Evolutionary conservation across 2,113 vertebrate species (phyloP).

Genomic region (Embiotoca jacksoni): DNA sequence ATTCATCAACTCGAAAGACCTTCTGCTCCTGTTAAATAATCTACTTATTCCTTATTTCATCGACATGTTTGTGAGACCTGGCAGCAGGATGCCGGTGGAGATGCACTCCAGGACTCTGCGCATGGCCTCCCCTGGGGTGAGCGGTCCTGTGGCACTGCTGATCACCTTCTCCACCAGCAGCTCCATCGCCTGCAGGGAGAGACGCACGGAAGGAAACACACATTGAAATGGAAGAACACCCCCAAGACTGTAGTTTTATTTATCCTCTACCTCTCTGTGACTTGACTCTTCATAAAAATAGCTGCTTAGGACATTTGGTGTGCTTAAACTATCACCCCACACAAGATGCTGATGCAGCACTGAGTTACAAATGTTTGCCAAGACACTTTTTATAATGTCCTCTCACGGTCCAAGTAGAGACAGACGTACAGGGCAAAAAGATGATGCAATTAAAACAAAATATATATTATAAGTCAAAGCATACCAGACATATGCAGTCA

Average conservation of each 20-base stretch:
- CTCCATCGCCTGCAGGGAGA: conserved; percentile 79
- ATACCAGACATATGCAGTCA: background rate
- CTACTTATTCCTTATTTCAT: background rate
- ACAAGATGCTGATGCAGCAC: too few species aligned
- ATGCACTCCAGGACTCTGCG: conserved; percentile 85
- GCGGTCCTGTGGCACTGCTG: conserved; percentile 78
- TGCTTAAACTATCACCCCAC: background rate
- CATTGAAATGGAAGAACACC: background rate
- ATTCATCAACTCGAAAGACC: too few species aligned
- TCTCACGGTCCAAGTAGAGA: too few species aligned
- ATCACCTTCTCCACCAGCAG: conserved; percentile 85
- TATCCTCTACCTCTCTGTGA: background rate
- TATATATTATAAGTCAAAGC: background rate
- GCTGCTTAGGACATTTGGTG: background rate
- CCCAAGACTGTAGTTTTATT: background rate
- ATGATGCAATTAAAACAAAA: background rate
- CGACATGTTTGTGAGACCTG: conserved; percentile 66
- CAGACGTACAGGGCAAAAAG: too few species aligned
- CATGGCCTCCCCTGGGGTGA: conserved; percentile 85
- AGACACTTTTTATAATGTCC: too few species aligned
- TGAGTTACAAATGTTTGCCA: too few species aligned
- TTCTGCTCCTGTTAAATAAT: too few species aligned
- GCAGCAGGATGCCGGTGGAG: conserved; percentile 80
- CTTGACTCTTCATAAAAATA: background rate
- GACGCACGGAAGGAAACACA: background rate